Evolutionary conservation across 2,797 vertebrate species (phyloP).

Genomic region (Glyptemys insculpta): DNA sequence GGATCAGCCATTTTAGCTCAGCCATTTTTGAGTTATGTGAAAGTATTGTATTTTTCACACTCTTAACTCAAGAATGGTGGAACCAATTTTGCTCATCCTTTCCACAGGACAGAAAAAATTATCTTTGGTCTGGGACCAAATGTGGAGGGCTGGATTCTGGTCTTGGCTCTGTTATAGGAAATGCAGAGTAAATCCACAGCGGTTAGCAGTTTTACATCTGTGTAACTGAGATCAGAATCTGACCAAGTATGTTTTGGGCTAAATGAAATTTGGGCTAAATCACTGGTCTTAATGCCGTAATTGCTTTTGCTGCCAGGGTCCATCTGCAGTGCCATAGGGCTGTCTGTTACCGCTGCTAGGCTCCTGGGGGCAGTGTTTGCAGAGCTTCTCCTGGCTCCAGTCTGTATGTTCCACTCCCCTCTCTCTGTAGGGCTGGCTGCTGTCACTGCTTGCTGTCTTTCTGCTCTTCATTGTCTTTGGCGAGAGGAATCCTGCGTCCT

Average conservation of each 20-base stretch:
- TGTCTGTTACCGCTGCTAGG: not conserved
- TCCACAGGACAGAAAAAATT: not conserved
- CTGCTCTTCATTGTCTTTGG: not conserved
- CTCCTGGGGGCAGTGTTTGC: not conserved
- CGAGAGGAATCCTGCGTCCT: not conserved
- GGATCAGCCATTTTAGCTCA: constrained; percentile 23
- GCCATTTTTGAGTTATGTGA: not conserved
- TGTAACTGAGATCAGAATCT: not conserved
- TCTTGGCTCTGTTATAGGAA: not conserved
- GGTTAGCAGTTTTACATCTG: not conserved
- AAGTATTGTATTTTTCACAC: not conserved
- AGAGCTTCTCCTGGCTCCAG: not conserved
- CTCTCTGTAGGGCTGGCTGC: not conserved
- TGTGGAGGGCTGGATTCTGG: fast-evolving
- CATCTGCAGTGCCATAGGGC: not conserved
- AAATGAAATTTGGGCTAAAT: no score
- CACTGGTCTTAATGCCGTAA: no score
- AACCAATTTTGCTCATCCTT: not conserved
- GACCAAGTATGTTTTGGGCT: not conserved
- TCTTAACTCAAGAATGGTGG: not conserved
- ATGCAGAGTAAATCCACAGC: fast-evolving
- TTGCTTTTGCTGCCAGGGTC: no score
- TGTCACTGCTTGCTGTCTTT: not conserved
- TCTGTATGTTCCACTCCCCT: not conserved
- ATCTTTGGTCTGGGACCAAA: not conserved